Evolutionary conservation across 2,113 vertebrate species (phyloP).

Genomic region (Struthio camelus): DNA sequence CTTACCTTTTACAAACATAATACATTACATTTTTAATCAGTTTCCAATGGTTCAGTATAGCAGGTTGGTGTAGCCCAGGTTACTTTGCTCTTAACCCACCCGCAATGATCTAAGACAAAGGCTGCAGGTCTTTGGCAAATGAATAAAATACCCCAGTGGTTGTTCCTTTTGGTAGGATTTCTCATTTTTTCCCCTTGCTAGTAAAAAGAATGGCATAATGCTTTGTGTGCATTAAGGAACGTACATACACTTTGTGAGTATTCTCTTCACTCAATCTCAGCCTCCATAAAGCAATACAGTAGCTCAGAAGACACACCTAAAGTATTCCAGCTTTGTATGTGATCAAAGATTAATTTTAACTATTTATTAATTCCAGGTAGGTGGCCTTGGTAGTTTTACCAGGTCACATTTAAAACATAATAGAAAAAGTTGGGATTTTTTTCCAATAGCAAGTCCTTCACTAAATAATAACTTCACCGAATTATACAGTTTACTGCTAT

Average conservation of each 20-base stretch:
- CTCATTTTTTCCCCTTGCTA: background rate
- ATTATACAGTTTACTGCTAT: background rate
- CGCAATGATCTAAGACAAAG: background rate
- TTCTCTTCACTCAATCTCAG: background rate
- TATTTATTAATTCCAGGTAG: background rate
- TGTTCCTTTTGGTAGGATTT: background rate
- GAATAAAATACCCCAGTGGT: background rate
- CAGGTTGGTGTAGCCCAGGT: background rate
- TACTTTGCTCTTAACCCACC: background rate
- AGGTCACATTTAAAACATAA: background rate
- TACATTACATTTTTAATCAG: background rate
- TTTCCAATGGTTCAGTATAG: background rate
- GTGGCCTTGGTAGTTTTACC: background rate
- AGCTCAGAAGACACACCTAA: background rate
- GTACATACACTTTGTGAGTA: background rate
- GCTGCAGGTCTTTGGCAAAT: background rate
- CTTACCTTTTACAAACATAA: background rate
- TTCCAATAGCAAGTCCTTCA: background rate
- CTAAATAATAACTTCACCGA: background rate
- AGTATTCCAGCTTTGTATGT: background rate
- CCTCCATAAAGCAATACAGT: background rate
- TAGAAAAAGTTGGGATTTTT: background rate
- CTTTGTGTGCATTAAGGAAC: background rate
- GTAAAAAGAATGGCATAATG: background rate
- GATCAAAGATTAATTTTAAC: background rate